Evolutionary conservation across 1,140 invertebrate genomes (phyloP), one percentile per base, ranked within the genome.

Genomic region (Cydia fagiglandana): DNA sequence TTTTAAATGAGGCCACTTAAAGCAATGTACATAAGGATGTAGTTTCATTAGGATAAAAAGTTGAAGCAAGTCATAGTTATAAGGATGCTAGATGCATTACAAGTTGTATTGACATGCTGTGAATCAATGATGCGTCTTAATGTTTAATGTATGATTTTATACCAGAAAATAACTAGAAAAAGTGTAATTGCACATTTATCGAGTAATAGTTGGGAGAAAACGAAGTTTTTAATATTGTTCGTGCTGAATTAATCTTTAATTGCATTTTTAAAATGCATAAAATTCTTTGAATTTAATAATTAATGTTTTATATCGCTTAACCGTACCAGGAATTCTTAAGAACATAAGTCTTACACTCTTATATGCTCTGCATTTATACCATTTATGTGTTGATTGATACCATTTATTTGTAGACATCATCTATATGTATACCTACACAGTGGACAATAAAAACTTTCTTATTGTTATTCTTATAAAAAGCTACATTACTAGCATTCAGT

Each of bases 1-100:
- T 70, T 38, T 70, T 70, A 70, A 70, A 70, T 70, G 66, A 34
- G 66, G 34, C 66, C 66, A 70, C 66, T 70, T 17, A 70, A 38
- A 41, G 66, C 66, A 20, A 38, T 13, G 15, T 70, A 70, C 34
- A 17, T 24, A 24, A 24, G 56, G 56, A 24, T 61, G 56, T 9
- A 17, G n/a, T 61, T 61, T 24, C 20, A 61, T 61, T 61, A 24
- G 17, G 56, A 24, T 56, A 24, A 61, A 61, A 61, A 61, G 9
- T 24, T 24, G 20, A 24, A 61, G 15, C 56, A 10, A 56, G 53
- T 56, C 20, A 24, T 61, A 61, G 56, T 61, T 61, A 61, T 20
- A 24, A 0, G 20, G 56, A n/a, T n/a, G n/a, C 56, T 61, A 61
- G 56, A 9, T 7, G 13, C 56, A 24, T 61, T 61, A 17, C 56